Evolutionary conservation across 2,113 vertebrate species (phyloP).

Genomic region (Ceuthmochares aereus): DNA sequence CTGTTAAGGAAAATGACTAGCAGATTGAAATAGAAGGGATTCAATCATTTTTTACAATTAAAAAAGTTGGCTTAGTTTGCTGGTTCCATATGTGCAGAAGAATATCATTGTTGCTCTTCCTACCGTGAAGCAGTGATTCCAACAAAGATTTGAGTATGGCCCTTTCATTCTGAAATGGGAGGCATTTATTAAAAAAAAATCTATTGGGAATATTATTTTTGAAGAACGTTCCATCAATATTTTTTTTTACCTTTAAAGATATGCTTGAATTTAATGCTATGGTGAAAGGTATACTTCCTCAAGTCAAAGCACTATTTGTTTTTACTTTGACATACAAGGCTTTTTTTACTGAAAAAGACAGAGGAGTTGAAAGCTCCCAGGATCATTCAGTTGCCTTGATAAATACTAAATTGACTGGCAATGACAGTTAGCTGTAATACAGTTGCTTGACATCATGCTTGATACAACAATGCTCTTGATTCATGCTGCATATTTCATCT

Average conservation of each 20-base stretch:
- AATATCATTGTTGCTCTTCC: not conserved
- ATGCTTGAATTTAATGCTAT: not conserved
- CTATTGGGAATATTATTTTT: not conserved
- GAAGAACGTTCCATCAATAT: not conserved
- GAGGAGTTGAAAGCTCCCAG: not conserved
- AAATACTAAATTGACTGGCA: not conserved
- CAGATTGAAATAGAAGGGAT: constrained; percentile 60
- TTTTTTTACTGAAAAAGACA: not conserved
- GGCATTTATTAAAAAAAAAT: not conserved
- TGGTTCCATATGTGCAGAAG: not conserved
- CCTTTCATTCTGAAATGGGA: not conserved
- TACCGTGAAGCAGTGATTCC: not conserved
- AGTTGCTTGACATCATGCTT: accelerated
- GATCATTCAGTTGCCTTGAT: not conserved
- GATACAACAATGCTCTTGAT: not conserved
- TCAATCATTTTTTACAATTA: constrained; percentile 65
- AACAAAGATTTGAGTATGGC: not conserved
- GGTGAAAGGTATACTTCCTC: not conserved
- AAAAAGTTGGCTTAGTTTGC: constrained; percentile 37
- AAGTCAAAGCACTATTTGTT: not conserved
- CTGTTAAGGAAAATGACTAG: constrained; percentile 59
- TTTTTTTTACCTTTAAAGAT: not conserved
- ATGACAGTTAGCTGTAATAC: not conserved
- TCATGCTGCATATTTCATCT: not conserved
- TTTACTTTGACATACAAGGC: not conserved